phyloP scores from a whole-genome alignment of 2,797 vertebrate species.

The Luscinia megarhynchos region DNA sequence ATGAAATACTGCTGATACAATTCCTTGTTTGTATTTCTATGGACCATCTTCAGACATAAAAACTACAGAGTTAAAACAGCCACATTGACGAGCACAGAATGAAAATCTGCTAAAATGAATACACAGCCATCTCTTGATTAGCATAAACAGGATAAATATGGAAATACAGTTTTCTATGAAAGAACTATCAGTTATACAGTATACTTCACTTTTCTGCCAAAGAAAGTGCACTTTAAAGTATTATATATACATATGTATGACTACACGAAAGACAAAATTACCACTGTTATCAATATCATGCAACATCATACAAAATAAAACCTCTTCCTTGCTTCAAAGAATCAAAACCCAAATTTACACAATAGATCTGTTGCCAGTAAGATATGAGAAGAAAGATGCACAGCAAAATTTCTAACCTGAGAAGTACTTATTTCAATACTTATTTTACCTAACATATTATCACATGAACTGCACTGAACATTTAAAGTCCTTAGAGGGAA shows the following conservation, averaged over 20 bases:
- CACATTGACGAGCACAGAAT: not conserved
- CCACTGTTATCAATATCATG: not conserved
- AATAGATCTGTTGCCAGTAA: not conserved
- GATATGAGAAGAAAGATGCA: not conserved
- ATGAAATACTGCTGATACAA: constrained; percentile 72
- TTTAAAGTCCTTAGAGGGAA: not conserved
- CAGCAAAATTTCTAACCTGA: not conserved
- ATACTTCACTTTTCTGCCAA: not conserved
- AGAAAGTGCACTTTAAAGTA: constrained; percentile 20
- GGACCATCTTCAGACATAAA: constrained; percentile 70
- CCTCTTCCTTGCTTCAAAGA: not conserved
- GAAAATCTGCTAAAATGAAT: constrained; percentile 53
- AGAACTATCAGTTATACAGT: not conserved
- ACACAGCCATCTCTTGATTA: not conserved
- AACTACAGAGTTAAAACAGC: constrained; percentile 33
- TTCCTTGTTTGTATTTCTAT: constrained; percentile 74
- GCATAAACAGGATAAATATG: constrained; percentile 42
- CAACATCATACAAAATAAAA: not conserved
- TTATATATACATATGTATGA: not conserved
- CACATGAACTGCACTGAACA: not conserved
- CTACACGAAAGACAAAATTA: not conserved
- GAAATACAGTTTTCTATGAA: constrained; percentile 11
- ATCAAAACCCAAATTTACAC: not conserved
- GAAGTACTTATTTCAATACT: not conserved
- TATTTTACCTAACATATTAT: not conserved